phyloP scores from a whole-genome alignment of 2,113 vertebrate species.

The Shinisaurus crocodilurus region DNA sequence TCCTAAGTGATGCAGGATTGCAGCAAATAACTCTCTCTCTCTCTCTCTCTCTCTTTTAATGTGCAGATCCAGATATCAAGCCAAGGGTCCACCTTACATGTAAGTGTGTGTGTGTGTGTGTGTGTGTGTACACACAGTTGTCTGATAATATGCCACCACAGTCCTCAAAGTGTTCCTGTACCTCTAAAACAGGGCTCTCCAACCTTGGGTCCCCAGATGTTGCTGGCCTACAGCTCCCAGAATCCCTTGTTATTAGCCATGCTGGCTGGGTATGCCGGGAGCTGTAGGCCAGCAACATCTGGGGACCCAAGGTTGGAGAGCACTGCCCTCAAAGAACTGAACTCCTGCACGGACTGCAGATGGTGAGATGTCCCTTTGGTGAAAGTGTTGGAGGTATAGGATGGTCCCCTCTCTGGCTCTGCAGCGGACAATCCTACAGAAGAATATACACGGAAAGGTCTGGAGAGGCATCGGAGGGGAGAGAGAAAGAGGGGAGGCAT shows the following conservation, averaged over 20 bases:
- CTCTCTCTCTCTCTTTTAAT: conserved; percentile 18
- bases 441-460: not conserved
- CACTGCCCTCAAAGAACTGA: too few species aligned
- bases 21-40: not conserved
- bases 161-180: not conserved
- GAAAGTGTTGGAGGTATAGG: not conserved
- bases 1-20: too few species aligned
- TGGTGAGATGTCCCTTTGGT: not conserved
- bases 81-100: conserved; percentile 80
- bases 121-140: not conserved
- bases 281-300: too few species aligned
- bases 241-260: too few species aligned
- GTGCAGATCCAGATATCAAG: conserved; percentile 52
- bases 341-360: not conserved
- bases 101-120: conserved; percentile 43
- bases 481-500: too few species aligned
- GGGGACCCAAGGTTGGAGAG: too few species aligned
- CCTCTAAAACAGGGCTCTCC: too few species aligned
- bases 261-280: too few species aligned
- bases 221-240: too few species aligned
- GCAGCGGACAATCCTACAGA: not conserved
- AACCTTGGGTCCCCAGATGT: too few species aligned
- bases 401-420: not conserved
- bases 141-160: not conserved
- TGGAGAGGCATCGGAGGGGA: not conserved